phyloP scores from a whole-genome alignment of 2,797 vertebrate species.

The Lepidocolaptes lacrymiger region DNA sequence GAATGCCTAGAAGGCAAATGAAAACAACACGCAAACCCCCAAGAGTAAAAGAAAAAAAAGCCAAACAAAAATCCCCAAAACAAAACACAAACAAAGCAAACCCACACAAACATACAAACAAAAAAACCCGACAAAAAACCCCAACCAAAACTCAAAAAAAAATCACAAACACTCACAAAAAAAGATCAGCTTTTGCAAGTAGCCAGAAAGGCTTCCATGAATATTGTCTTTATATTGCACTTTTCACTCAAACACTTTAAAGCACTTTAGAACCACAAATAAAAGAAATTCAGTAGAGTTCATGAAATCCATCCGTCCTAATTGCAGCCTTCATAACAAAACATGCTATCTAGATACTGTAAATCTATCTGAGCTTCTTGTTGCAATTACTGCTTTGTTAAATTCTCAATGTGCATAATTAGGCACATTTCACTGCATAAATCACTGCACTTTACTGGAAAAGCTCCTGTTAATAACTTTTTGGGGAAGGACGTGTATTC shows the following conservation, averaged over 20 bases:
- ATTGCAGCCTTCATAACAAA: conserved; percentile 12
- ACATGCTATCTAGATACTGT: neutral
- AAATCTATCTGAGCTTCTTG: neutral
- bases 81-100: neutral
- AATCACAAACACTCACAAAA: neutral
- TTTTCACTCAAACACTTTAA: neutral
- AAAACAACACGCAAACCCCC: neutral
- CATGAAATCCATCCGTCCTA: neutral
- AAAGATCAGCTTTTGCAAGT: neutral
- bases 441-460: neutral
- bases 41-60: neutral
- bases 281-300: neutral
- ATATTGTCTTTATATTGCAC: neutral
- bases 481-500: neutral
- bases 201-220: neutral
- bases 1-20: neutral
- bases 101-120: neutral
- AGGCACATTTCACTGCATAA: neutral
- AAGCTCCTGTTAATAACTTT: neutral
- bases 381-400: conserved; percentile 16
- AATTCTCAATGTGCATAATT: conserved; percentile 2
- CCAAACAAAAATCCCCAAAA: neutral
- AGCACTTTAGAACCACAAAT: neutral
- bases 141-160: too few relatives aligned
- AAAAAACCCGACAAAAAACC: neutral